phyloP scores from a whole-genome alignment of 2,888 invertebrate genomes.

The Cephus pygmeus region DNA sequence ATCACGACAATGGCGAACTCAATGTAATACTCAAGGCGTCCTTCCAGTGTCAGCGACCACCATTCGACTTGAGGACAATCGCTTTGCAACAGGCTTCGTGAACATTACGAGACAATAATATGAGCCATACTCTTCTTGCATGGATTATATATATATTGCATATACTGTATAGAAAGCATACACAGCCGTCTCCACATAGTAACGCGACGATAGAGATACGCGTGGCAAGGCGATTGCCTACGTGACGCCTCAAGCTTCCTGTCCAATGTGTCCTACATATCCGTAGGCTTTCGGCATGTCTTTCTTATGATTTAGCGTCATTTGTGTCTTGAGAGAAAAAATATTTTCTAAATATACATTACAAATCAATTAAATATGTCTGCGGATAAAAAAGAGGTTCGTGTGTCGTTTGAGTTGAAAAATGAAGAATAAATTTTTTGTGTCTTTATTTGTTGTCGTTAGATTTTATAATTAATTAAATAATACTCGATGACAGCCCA shows the following conservation, averaged over 20 bases:
- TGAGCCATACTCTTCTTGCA: slow-evolving; percentile 27
- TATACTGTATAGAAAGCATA: slow-evolving; percentile 40
- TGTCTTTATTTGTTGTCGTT: neutral
- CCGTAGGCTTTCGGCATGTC: slow-evolving; percentile 6
- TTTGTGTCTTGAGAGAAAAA: neutral
- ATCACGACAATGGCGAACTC: slow-evolving; percentile 20
- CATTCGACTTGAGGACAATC: slow-evolving; percentile 43
- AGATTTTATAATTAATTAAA: neutral
- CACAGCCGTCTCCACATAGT: slow-evolving; percentile 37
- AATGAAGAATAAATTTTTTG: neutral
- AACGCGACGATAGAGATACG: slow-evolving; percentile 48
- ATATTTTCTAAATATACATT: neutral
- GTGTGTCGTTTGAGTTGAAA: neutral
- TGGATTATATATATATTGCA: neutral
- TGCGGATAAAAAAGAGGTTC: neutral
- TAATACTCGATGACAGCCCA: neutral
- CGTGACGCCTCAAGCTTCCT: slow-evolving; percentile 55
- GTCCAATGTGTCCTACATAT: slow-evolving; percentile 53
- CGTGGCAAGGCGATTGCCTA: slow-evolving; percentile 55
- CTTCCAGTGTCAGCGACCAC: slow-evolving; percentile 57
- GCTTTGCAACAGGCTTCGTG: slow-evolving; percentile 25
- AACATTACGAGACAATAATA: slow-evolving; percentile 41
- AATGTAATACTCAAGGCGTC: slow-evolving; percentile 38
- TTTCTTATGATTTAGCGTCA: neutral
- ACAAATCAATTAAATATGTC: neutral